Evolutionary conservation across 2,113 vertebrate genomes (phyloP), one percentile per base, ranked within the genome.

Genomic region (Ammodytes marinus): DNA sequence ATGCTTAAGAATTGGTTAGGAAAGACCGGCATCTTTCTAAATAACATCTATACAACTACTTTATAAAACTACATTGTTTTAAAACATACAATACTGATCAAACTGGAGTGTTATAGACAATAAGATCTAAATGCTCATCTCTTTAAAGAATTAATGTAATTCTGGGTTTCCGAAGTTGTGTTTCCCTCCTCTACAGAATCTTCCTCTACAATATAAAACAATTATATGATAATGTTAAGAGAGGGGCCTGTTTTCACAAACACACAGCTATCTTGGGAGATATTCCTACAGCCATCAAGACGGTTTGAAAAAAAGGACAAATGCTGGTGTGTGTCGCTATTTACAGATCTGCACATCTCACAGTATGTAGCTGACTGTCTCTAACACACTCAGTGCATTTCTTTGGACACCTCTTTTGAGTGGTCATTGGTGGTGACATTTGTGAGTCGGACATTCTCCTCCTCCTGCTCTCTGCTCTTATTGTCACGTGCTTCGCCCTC

Each of bases 371-470:
- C 14, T 43, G 42, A 2, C 66, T 13, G 6, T 61, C 14, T 80
- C 13, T 3, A 46, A 66, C 5, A 10, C 11, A 7, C 67, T 94
- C 82, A 90, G 60, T 74, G 40, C 61, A 75, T 65, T 49, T 92
- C 88, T 80, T 92, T 90, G 54, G 5, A 42, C 2, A 8, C 40
- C 11, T 92, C 82, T 70, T 89, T 91, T n/a, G 69, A 6, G 58
- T 84, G 88, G 42, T 88, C 95, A 66, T 97, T 97, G 80, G 95
- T 89, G 74, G 94, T 91, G 77, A 97, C 59, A 0, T 96, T 96
- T 42, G 97, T 95, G 79, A 99, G 92, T 84, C 95, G 96, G 77
- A 99, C 91, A 3, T 88, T 94, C 53, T 92, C 96, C 2, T 81
- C 89, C 5, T 93, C 96, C 2, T 81, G 89, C 4, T 93, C 94